phyloP scores from a whole-genome alignment of 2,888 invertebrate species.

The Pandemis heparana region DNA sequence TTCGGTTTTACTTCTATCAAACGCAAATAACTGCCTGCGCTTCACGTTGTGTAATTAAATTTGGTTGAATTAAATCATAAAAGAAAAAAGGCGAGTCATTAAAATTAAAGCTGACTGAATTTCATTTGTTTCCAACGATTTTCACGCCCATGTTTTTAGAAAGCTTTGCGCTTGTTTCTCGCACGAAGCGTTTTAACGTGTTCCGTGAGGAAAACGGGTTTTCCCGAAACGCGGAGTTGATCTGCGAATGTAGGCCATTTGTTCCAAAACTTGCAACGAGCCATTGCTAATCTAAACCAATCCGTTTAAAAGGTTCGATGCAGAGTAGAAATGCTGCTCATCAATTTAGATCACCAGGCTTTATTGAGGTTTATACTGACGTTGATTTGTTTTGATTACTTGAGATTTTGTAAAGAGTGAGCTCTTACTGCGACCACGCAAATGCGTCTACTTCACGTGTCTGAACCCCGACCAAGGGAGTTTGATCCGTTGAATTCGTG shows the following conservation, averaged over 20 bases:
- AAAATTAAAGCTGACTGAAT: no score
- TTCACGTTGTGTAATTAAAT: no score
- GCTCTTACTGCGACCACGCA: not conserved
- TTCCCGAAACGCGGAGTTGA: not conserved
- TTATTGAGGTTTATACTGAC: no score
- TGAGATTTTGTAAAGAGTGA: not conserved
- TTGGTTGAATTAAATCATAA: no score
- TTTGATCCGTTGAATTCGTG: no score
- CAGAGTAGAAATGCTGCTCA: not conserved
- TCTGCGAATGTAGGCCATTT: not conserved
- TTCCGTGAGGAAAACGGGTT: slow-evolving; percentile 1
- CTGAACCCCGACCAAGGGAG: no score
- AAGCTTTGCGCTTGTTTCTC: not conserved
- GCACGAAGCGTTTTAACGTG: not conserved
- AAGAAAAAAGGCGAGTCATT: no score
- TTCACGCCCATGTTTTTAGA: not conserved
- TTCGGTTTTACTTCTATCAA: no score
- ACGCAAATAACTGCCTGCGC: no score
- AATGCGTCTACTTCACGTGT: no score
- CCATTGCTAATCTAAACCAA: not conserved
- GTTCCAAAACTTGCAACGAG: no score
- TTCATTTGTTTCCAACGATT: not conserved
- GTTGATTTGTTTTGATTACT: not conserved
- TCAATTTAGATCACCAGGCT: not conserved
- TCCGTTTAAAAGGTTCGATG: not conserved